phyloP scores from a whole-genome alignment of 1,140 invertebrate genomes.

The Aphidius gifuensis region DNA sequence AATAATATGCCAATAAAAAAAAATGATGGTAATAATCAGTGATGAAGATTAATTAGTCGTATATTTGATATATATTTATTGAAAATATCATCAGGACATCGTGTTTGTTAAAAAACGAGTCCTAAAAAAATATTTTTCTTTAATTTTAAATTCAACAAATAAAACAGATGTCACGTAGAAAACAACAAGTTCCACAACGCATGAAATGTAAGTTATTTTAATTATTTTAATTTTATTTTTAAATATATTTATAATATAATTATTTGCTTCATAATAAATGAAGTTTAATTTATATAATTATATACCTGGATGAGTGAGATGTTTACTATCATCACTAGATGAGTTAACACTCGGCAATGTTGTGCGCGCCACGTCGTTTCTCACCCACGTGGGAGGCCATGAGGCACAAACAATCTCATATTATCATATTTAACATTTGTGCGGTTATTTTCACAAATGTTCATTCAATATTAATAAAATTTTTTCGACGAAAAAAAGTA shows the following conservation, averaged over 20 bases:
- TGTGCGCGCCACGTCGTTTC: conserved; percentile 41
- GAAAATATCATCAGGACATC: no score
- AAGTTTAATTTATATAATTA: background rate
- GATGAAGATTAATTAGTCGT: no score
- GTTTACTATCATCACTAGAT: background rate
- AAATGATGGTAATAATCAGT: no score
- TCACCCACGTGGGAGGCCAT: conserved; percentile 46
- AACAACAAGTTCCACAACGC: conserved; percentile 55
- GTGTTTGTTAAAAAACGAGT: no score
- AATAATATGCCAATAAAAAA: background rate
- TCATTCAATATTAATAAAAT: background rate
- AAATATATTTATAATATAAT: conserved; percentile 19
- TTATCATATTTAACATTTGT: conserved; percentile 12
- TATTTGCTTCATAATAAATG: conserved; percentile 22
- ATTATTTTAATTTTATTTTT: conserved; percentile 17
- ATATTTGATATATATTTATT: no score
- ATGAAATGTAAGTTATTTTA: conserved; percentile 51
- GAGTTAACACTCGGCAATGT: conserved; percentile 8
- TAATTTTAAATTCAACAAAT: conserved; percentile 28
- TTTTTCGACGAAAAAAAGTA: no score
- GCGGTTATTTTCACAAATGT: no score
- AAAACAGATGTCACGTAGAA: conserved; percentile 54
- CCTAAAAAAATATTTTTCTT: no score
- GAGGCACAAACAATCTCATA: conserved; percentile 45
- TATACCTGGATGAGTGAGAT: no score